Evolutionary conservation across 2,888 invertebrate species (phyloP), one percentile per base, ranked within the genome.

Genomic region (Gastrophysa polygoni): DNA sequence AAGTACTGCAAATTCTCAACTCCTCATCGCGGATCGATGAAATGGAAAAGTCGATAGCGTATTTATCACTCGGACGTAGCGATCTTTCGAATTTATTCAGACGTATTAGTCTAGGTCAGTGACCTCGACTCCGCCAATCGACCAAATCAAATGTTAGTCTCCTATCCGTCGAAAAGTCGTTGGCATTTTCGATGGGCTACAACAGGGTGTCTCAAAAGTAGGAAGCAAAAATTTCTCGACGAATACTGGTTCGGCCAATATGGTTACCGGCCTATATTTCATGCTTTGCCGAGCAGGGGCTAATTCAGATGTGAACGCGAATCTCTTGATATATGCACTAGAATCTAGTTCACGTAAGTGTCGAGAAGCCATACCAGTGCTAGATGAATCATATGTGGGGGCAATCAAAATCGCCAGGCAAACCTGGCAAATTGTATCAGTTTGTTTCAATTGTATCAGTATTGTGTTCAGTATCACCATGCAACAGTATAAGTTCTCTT

Each of bases 91-190:
- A 75, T 72, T 75, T 76, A 76, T 75, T 75, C 74, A 74, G 73
- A 74, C 73, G 72, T 73, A 76, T 76, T 75, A 70, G 68, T 69
- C 70, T 75, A 77, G 76, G 77, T 76, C 77, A 74, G 75, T 71
- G 74, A 75, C 74, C 76, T 65, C 66, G 64, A 66, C 55, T 64
- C 14, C 56, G 69, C 71, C 73, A 72, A 71, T 75, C 68, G 66
- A 64, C 75, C 75, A 71, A 77, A 77, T 76, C 77, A 66, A 75
- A 75, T 75, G 60, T 64, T 68, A 63, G 69, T 60, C 68, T 59
- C 3, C 61, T 61, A 58, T 54, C 29, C 49, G 51, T 56, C 48
- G 52, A 57, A 51, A 63, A 29, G 51, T 47, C 58, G 55, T 61
- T 64, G 58, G 63, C 64, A 67, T 64, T 50, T 59, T 46, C 29